These are phyloP conservation scores for Chloroceryle amazona DNA, from an alignment of 2,797 vertebrate species.

Conservation along the genomic window DNA sequence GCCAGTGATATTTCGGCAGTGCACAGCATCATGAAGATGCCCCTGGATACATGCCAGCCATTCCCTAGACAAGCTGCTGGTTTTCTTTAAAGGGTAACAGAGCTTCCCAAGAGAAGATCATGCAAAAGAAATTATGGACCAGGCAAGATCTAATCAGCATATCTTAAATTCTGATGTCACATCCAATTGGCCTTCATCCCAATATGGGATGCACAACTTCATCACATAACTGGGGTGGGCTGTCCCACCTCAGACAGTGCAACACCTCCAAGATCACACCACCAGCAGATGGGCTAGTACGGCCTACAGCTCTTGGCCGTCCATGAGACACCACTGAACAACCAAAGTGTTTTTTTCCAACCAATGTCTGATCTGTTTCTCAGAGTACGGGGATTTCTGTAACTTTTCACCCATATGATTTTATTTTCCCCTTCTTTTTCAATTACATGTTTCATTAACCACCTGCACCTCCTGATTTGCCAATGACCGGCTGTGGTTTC, in stretches of 20 bases:
- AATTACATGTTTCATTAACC: conserved; percentile 17
- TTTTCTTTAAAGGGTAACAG: not conserved
- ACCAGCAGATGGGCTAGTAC: too few relatives aligned
- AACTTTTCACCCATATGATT: not conserved
- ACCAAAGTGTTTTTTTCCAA: rapidly evolving
- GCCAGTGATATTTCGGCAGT: rapidly evolving
- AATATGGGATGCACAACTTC: not conserved
- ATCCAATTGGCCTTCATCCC: not conserved
- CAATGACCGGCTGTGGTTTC: not conserved
- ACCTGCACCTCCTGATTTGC: not conserved
- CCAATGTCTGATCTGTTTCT: rapidly evolving
- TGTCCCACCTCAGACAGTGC: not conserved
- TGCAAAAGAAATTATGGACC: not conserved
- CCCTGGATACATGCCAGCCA: not conserved
- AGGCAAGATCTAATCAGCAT: not conserved
- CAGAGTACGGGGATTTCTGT: rapidly evolving
- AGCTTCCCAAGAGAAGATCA: not conserved
- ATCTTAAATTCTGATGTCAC: not conserved
- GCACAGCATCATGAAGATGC: not conserved
- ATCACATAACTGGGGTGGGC: not conserved
- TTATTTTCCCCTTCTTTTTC: not conserved
- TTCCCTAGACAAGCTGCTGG: not conserved
- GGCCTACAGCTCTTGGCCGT: not conserved
- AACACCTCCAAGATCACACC: not conserved
- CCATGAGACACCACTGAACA: not conserved